A percentile compares a stretch with the other conserved stretches of the same genome.
Conservation (phyloP, 1,140 invertebrate genomes). For the Nomia melanderi region DNA sequence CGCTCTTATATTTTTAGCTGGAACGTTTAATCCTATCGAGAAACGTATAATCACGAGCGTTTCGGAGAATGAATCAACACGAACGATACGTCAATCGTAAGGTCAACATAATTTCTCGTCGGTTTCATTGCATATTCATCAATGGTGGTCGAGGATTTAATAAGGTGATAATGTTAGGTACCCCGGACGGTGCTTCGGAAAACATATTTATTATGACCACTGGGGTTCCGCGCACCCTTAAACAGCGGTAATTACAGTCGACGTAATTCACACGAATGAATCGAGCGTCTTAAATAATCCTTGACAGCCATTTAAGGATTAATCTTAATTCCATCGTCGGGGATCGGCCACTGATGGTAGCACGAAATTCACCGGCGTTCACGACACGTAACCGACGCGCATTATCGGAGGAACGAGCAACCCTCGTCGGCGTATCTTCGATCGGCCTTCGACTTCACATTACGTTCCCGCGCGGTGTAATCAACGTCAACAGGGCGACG, state of each 20-base stretch:
- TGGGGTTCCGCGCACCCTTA: neutral
- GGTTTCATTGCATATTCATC: neutral
- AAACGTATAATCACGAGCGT: too few species aligned
- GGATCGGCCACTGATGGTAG: conserved; percentile 3
- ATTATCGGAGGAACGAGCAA: conserved; percentile 40
- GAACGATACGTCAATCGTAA: neutral
- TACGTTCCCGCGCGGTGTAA: conserved; percentile 18
- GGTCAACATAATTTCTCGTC: neutral
- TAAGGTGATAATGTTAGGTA: neutral
- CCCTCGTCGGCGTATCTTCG: conserved; percentile 32
- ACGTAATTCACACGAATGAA: neutral
- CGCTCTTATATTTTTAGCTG: too few species aligned
- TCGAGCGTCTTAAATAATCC: conserved; percentile 32
- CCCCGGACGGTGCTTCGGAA: neutral
- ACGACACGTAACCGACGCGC: conserved; percentile 29
- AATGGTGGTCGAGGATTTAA: neutral
- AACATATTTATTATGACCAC: neutral
- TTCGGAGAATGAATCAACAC: too few species aligned
- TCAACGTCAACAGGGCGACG: conserved; percentile 41
- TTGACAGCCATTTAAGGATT: conserved; percentile 28
- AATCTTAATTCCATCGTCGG: conserved; percentile 37
- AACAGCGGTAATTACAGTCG: conserved; percentile 5
- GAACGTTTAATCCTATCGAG: too few species aligned
- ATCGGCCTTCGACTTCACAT: conserved; percentile 29
- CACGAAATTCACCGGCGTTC: conserved; percentile 21